Evolutionary conservation across 2,113 vertebrate species (phyloP), one percentile per base, ranked within the genome.

Genomic region (Pseudolaguvia tuberculata): DNA sequence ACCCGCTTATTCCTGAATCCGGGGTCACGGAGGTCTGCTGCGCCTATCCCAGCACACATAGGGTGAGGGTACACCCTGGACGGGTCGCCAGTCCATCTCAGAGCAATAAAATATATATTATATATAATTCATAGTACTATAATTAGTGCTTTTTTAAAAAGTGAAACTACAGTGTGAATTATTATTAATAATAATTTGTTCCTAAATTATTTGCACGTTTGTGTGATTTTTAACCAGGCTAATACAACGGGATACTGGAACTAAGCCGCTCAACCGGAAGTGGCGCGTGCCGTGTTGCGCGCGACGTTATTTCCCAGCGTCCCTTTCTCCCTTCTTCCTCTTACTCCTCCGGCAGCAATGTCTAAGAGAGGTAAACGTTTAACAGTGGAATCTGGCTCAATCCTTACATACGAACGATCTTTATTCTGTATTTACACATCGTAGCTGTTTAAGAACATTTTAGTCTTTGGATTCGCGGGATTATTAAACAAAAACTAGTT

Each of bases 311-410:
- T 85, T 87, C 86, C 85, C 86, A 84, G 39, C 82, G 84, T 86
- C 74, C 88, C 77, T 86, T 80, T 82, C 79, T 76, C 8, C 45
- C 7, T 53, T 87, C 67, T 84, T 75, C 83, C 89, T 89, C 87
- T 91, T 90, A 87, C 87, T 80, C 76, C 58, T 75, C 14, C 74
- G 50, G 86, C 87, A 80, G 86, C 90, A 1, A 92, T 92, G 91
- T 92, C 91, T 77, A 92, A 92, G 90, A 90, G 91, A 91, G 91
- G 91, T 92, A 88, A 75, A 1, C 8, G 12, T 0, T 21, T 0
- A 27, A 76, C 89, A 88, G 87, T 66, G 62, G 1, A 8, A 78
- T 77, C 87, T 88, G 88, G 85, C 14, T 57, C 27, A 18, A 52
- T 65, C 76, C 17, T 70, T 20, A 29, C 9, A 5, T 6, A 27